phyloP scores from a whole-genome alignment of 2,888 invertebrate genomes.

The Temnothorax unifasciatus region DNA sequence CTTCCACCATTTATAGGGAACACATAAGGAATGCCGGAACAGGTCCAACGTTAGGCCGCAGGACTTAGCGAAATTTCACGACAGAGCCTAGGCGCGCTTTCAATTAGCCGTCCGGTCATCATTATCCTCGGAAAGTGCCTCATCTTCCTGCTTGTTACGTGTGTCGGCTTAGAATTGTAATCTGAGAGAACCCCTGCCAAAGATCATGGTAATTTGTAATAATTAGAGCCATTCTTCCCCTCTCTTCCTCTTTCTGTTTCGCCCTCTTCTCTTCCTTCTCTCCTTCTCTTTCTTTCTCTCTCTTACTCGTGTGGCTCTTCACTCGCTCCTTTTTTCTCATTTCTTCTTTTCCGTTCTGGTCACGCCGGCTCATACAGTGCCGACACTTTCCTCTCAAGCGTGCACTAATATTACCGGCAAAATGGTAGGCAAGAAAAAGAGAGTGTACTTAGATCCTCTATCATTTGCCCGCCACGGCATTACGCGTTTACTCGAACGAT shows the following conservation, averaged over 20 bases:
- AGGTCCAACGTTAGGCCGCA: constrained; percentile 23
- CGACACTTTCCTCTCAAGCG: constrained; percentile 55
- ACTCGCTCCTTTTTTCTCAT: constrained; percentile 19
- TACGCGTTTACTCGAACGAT: constrained; percentile 55
- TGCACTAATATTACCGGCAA: constrained; percentile 47
- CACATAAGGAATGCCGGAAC: constrained; percentile 14
- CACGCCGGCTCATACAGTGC: constrained; percentile 63
- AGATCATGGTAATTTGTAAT: constrained; percentile 65
- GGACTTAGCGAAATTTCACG: constrained; percentile 45
- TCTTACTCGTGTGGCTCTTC: constrained; percentile 26
- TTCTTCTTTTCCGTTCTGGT: constrained; percentile 58
- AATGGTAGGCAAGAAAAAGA: constrained; percentile 45
- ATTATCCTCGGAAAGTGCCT: constrained; percentile 54
- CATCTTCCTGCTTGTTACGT: constrained; percentile 49
- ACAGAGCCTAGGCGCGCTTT: constrained; percentile 38
- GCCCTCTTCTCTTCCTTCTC: not conserved
- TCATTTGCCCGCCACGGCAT: constrained; percentile 61
- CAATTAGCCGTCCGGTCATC: constrained; percentile 51
- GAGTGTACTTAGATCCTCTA: constrained; percentile 57
- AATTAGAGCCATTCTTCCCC: constrained; percentile 56
- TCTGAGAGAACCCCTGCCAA: constrained; percentile 50
- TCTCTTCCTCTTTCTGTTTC: not conserved
- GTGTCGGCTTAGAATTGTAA: constrained; percentile 49
- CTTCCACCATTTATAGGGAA: constrained; percentile 45
- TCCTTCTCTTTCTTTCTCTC: not conserved